Percentiles rank a stretch among this genome's conserved stretches.
Evolutionary conservation across 2,113 vertebrate species (phyloP).

Genomic region (human): DNA sequence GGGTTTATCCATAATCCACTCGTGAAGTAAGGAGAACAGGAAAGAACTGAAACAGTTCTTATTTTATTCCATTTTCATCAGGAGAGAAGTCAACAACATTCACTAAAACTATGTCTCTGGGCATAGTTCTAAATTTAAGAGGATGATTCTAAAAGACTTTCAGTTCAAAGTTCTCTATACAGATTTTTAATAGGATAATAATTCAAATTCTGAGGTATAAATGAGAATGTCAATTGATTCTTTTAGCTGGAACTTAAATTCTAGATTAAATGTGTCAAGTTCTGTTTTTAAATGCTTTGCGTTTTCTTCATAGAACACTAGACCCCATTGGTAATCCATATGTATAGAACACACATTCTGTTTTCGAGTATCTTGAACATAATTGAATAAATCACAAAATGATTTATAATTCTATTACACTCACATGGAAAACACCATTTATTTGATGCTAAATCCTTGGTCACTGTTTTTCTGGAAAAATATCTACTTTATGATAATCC

Average conservation of each 20-base stretch:
- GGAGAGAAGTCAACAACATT: neutral
- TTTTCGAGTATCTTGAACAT: neutral
- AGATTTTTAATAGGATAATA: neutral
- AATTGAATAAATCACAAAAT: neutral
- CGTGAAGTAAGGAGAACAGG: neutral
- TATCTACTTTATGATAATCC: neutral
- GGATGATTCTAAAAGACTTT: neutral
- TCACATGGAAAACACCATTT: rapidly evolving
- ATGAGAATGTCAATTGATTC: neutral
- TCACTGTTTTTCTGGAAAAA: neutral
- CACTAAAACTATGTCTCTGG: neutral
- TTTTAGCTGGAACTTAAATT: neutral
- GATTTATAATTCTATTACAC: neutral
- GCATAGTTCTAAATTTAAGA: neutral
- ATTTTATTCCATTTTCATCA: neutral
- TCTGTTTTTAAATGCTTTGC: rapidly evolving
- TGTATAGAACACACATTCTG: neutral
- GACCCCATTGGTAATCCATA: rapidly evolving
- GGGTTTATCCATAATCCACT: neutral
- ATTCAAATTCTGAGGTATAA: neutral
- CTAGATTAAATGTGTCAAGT: neutral
- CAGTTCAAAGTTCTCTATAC: neutral
- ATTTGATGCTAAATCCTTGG: neutral
- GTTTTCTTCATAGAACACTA: neutral
- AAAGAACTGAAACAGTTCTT: no score